Evolutionary conservation across 2,888 invertebrate genomes (phyloP).

Genomic region (Strigamia crassipes): DNA sequence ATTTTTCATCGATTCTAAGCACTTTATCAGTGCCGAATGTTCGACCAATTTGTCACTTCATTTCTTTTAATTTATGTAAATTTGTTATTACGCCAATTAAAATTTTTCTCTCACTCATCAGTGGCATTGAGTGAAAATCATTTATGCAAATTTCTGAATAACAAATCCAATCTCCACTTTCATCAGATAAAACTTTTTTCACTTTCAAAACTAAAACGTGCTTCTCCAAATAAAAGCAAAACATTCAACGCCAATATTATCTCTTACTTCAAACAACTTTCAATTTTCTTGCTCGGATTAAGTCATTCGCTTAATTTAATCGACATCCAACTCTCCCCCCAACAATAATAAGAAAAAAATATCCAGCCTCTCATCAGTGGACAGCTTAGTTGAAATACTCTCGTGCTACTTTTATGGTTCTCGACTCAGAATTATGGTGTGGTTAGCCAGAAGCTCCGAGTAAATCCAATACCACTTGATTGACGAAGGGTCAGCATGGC

Average conservation of each 20-base stretch:
- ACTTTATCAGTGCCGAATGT: too few relatives aligned
- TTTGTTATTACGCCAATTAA: too few relatives aligned
- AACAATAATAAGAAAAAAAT: not conserved
- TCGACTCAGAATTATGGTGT: slow-evolving; percentile 13
- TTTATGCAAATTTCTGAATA: too few relatives aligned
- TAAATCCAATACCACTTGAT: slow-evolving; percentile 20
- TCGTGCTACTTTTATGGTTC: not conserved
- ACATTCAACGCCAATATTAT: not conserved
- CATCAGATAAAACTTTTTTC: too few relatives aligned
- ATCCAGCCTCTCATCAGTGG: not conserved
- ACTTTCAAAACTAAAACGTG: too few relatives aligned
- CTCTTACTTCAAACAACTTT: not conserved
- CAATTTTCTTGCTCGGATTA: not conserved
- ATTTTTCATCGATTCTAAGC: too few relatives aligned
- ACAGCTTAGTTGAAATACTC: not conserved
- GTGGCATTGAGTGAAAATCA: too few relatives aligned
- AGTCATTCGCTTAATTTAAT: slow-evolving; percentile 1
- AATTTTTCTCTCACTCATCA: too few relatives aligned
- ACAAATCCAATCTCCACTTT: too few relatives aligned
- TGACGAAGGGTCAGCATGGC: slow-evolving; percentile 22
- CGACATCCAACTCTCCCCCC: not conserved
- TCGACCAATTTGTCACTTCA: too few relatives aligned
- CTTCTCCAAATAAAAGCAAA: too few relatives aligned
- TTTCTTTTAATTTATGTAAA: too few relatives aligned
- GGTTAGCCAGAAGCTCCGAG: slow-evolving; percentile 12